Evolutionary conservation across 2,113 vertebrate species (phyloP), one percentile per base, ranked within the genome.

Genomic region (Ciconia stormi): DNA sequence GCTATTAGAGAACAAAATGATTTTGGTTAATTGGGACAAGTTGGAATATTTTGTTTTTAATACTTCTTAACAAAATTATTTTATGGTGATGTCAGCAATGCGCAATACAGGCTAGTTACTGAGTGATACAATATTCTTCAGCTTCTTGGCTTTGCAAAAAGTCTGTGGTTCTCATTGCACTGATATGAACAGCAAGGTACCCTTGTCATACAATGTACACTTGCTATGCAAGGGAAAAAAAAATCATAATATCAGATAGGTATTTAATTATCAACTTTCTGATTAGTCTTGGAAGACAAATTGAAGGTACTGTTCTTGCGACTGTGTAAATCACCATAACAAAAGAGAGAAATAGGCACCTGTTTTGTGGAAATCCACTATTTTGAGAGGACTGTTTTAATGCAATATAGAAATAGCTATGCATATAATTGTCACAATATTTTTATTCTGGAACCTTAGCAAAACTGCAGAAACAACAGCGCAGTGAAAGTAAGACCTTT

Each of bases 1-100:
- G 98, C 99, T 99, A 73, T 87, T n/a, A 62, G 30, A 92, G 52
- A 97, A 93, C 3, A 83, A 69, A 88, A 47, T 53, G 40, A 18
- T 87, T 92, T 44, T 40, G 8, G 22, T 83, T 85, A 76, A 53
- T 26, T 81, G 26, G 18, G 15, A 15, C 40, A 87, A 95, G 12
- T 25, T 56, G 22, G 47, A 84, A 40, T 11, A 25, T 47, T 89
- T 83, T 49, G 6, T 7, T 72, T 87, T 66, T 46, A 89, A 76
- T 30, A 72, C 16, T 65, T 84, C 29, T 55, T 42, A 70, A n/a
- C 30, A 63, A 65, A 61, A 65, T n/a, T 3, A 66, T 32, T 70
- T 83, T 27, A 59, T 53, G 23, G 19, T 69, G 13, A 69, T 65
- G 21, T 44, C 40, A 89, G 32, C 38, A 88, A 40, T 44, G 11